Conservation (phyloP, 1,140 invertebrate genomes). For the Caenorhabditis remanei region DNA sequence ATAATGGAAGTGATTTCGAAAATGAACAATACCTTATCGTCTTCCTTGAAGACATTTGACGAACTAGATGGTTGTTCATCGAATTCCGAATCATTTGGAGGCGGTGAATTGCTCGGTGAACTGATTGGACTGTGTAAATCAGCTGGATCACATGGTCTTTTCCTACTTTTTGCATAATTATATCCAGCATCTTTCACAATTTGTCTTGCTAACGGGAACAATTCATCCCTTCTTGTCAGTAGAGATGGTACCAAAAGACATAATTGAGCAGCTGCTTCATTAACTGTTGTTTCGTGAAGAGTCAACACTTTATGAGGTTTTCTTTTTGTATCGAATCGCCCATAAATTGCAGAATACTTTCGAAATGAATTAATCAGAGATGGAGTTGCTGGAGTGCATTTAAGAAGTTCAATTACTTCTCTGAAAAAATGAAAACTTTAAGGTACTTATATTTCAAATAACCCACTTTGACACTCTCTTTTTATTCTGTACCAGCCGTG, state of each 20-base stretch:
- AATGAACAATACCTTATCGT: background rate
- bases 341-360: conserved; percentile 96
- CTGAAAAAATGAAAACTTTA: conserved; percentile 59
- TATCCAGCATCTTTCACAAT: conserved; percentile 82
- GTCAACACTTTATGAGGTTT: conserved; percentile 91
- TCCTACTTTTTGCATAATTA: conserved; percentile 49
- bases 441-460: background rate
- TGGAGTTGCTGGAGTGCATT: conserved; percentile 89
- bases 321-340: conserved; percentile 92
- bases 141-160: conserved; percentile 31
- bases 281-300: conserved; percentile 94
- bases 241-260: conserved; percentile 90
- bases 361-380: conserved; percentile 91
- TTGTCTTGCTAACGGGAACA: conserved; percentile 92
- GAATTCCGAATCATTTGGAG: conserved; percentile 25
- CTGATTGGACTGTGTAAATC: conserved; percentile 45
- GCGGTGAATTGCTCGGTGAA: conserved; percentile 30
- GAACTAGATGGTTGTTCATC: conserved; percentile 37
- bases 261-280: conserved; percentile 95
- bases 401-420: conserved; percentile 84
- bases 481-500: conserved; percentile 83
- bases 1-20: background rate
- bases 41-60: background rate
- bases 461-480: conserved; percentile 80
- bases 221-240: conserved; percentile 90